Evolutionary conservation across 2,888 invertebrate genomes (phyloP), one percentile per base, ranked within the genome.

Genomic region (Lasioglossum oenotherae): DNA sequence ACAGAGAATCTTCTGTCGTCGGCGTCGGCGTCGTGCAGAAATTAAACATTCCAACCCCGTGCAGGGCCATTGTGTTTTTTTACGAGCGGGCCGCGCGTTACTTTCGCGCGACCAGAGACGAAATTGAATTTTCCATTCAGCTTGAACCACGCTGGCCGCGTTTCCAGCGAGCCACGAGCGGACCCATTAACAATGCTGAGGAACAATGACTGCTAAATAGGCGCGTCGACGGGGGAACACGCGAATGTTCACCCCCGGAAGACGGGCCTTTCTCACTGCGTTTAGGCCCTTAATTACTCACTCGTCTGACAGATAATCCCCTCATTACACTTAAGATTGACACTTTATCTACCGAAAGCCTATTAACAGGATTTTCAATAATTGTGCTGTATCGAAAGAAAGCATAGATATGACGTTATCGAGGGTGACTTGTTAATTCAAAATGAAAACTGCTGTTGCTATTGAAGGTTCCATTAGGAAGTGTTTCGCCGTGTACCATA

Each of bases 41-140:
- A 88, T 86, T 86, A 88, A 86, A 88, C 83, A 88, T 88, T 76
- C 88, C 57, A 38, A 35, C 19, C 82, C 79, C 85, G 85, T 75
- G 74, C 82, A 46, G 57, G 12, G 46, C 23, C 14, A n/a, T 38
- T 10, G 76, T 67, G 4, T 35, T 38, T 67, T 67, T 67, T 67
- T 67, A 67, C 67, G 67, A 67, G 67, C 64, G 64, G 67, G 8
- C 67, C 67, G 64, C 64, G 85, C 87, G 81, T 87, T 88, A 88
- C 81, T 87, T 87, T 85, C 87, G 80, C 89, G 72, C 80, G 80
- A 69, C 75, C 87, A 75, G 85, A 82, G 82, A 78, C 85, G 84
- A 89, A 91, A 91, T 91, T 91, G 87, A 91, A 91, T 91, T 91
- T 91, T 84, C 89, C 87, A 27, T 44, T 84, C 81, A 27, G 78